Conservation (phyloP, 30 jellyfish, hydroid and myxozoan species). For the Kudoa iwatai region DNA sequence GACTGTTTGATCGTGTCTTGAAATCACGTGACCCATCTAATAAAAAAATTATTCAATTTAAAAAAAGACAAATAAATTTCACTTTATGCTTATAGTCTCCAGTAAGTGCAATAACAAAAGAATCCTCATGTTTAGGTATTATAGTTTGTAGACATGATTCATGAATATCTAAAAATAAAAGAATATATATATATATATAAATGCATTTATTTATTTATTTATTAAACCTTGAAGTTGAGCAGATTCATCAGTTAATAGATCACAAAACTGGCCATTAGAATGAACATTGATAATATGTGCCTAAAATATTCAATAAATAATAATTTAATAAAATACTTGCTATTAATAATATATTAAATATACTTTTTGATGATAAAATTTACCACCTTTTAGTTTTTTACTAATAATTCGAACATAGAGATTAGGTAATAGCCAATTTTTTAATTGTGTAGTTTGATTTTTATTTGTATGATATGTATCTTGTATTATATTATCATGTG, state of each 20-base stretch:
- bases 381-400: constrained; percentile 12
- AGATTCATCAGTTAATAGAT: no score
- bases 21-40: no score
- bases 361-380: constrained; percentile 22
- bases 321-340: background rate
- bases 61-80: no score
- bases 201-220: constrained; percentile 13
- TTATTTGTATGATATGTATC: no score
- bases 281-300: constrained; percentile 16
- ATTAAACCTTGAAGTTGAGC: no score
- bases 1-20: no score
- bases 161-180: constrained; percentile 9
- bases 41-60: no score
- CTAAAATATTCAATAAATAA: constrained; percentile 2
- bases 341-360: no score
- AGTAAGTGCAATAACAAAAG: constrained; percentile 23
- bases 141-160: constrained; percentile 38
- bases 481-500: no score
- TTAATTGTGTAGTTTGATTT: no score
- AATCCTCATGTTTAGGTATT: constrained; percentile 17
- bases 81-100: constrained; percentile 70
- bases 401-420: constrained; percentile 28
- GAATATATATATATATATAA: background rate
- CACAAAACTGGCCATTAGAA: constrained; percentile 7
- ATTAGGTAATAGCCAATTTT: constrained; percentile 20